Base-by-base conservation (phyloP, 2,113 vertebrate species). In the Brachyhypopomus gauderio region DNA sequence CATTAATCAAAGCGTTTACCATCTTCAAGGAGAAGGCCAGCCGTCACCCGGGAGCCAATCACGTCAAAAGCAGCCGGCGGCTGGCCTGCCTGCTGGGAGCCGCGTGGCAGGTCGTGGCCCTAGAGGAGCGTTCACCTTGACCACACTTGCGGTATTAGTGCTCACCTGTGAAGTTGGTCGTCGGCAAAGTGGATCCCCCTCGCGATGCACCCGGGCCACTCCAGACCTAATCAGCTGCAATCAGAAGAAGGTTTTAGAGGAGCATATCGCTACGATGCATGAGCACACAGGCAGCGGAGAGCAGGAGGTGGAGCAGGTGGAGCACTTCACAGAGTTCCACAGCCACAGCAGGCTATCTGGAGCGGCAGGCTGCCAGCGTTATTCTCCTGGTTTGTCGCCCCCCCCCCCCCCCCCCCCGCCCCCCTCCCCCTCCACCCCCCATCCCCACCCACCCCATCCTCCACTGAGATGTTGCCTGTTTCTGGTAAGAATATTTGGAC, bases 11-110 rank as follows among this genome's bases (percentile, higher is more conserved):
- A 52, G 81, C 83, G 82, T 69, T 67, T 1, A 72, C 85, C 84
- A 89, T 86, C 87, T 83, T 2, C 5, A 19, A 80, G 80, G 84
- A 83, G 87, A 86, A 88, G 86, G 83, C 82, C 74, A 72, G 75
- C 22, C 45, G 48, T 73, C 75, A 86, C 59, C 76, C n/a, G 48
- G 48, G 25, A 74, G 82, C 62, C 85, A 23, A 58, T 80, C 75
- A 75, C 59, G 63, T 79, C 48, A 78, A 78, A 82, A 56, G 73
- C 16, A 34, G 70, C 19, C 20, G 8, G 36, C 48, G 56, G 27
- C 45, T 36, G 23, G 22, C 8, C 60, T 52, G 79, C 78, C 78
- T 64, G 81, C 86, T 62, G 64, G 69, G 70, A 84, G 88, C 78
- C 76, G 88, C 12, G 45, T 52, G 12, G 8, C 45, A 52, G 45